Base-by-base conservation (phyloP, 2,113 vertebrate species). In the Thymallus thymallus region DNA sequence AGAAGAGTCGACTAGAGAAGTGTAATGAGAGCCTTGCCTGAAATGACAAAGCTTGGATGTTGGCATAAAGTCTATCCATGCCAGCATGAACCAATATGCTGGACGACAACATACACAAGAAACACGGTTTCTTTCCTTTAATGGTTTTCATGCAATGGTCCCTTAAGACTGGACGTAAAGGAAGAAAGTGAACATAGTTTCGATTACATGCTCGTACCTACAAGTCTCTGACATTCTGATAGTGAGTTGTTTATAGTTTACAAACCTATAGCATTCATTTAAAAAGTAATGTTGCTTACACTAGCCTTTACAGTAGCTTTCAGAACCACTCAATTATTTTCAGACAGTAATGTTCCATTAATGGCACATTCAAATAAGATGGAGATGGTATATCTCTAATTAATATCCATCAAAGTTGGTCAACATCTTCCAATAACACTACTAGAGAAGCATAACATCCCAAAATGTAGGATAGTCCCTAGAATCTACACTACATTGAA, bases 61-160 rank as follows among this genome's bases (percentile, higher is more conserved):
- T 75, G 4, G 24, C 18, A 67, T 56, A 22, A 77, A 66, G 23
- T 46, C 41, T 61, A 75, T 75, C 75, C 84, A 86, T 74, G 66
- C 60, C 73, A 73, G 81, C 76, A 79, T 70, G 76, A 58, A 63
- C 63, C 48, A 63, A 29, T 48, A 63, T 22, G 48, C 77, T 41
- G 18, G 62, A 66, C 30, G 16, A n/a, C 5, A n/a, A 60, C 56
- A 60, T 16, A 60, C 56, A 60, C 56, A 23, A 60, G 48, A 18
- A 18, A 16, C 18, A 51, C 48, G 16, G 5, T 60, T 2, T 60
- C 56, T 60, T 16, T 22, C 4, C 14, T 55, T 55, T 55, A 18
- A 18, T 55, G 51, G 51, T 20, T 55, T 18, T 55, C 51, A 55
- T 55, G 51, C 51, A 20, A 20, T 55, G 51, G 18, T 55, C 51